A percentile compares a stretch with the other conserved stretches of the same genome.
Evolutionary conservation across 2,113 vertebrate genomes (phyloP).

Genomic region (Oenanthe melanoleuca): DNA sequence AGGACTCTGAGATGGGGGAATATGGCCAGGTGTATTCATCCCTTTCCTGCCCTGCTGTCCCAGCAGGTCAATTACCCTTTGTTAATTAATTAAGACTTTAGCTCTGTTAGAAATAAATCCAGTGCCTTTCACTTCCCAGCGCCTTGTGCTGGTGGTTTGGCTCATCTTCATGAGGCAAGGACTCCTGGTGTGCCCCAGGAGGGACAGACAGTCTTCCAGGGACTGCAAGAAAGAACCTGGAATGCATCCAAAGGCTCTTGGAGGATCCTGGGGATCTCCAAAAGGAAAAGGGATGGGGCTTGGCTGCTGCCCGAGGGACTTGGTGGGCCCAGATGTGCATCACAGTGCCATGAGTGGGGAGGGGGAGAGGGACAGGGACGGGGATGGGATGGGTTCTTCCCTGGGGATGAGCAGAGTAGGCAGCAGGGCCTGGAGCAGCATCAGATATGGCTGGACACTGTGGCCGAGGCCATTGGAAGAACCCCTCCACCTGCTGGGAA

Average conservation of each 20-base stretch:
- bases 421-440: background rate
- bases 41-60: background rate
- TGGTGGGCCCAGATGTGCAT: background rate
- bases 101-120: background rate
- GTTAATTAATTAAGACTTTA: background rate
- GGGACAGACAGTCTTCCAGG: background rate
- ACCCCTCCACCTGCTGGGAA: background rate
- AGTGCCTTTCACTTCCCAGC: background rate
- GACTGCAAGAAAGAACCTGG: background rate
- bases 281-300: background rate
- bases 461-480: background rate
- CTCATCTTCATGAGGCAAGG: background rate
- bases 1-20: no score
- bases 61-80: background rate
- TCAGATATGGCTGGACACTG: background rate
- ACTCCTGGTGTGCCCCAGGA: background rate
- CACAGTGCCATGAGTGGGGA: background rate
- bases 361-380: background rate
- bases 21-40: no score
- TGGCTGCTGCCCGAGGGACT: background rate
- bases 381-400: background rate
- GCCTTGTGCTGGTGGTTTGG: background rate
- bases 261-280: background rate
- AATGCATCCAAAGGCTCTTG: background rate
- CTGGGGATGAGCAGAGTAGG: background rate